These are phyloP conservation scores for Dipodomys ordii DNA, from an alignment of 2,113 vertebrate species.

Conservation along the genomic window DNA sequence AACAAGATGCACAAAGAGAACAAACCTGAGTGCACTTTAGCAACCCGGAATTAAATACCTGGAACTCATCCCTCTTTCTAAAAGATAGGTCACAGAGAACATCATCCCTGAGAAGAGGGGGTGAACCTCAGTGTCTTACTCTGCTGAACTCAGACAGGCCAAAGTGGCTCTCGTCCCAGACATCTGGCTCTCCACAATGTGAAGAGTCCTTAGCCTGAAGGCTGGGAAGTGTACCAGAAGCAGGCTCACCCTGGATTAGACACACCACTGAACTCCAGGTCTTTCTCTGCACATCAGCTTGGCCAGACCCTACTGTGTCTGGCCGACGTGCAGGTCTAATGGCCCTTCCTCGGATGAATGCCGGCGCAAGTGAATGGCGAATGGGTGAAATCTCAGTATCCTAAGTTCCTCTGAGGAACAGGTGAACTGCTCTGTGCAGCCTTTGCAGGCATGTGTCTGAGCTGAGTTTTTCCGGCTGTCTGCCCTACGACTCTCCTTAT, in stretches of 20 bases:
- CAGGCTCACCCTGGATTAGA: slow-evolving; percentile 60
- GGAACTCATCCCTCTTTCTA: not conserved
- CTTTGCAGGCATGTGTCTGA: slow-evolving; percentile 37
- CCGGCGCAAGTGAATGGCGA: slow-evolving; percentile 47
- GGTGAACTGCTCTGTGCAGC: not conserved
- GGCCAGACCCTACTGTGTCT: slow-evolving; percentile 49
- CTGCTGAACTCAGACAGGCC: not conserved
- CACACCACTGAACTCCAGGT: slow-evolving; percentile 61
- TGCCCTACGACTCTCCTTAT: slow-evolving; percentile 6
- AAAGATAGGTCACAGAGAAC: not conserved
- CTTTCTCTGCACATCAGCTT: slow-evolving; percentile 38
- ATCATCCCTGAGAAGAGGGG: not conserved
- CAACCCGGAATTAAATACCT: not conserved
- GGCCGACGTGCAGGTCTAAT: slow-evolving; percentile 62
- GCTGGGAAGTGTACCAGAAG: slow-evolving; percentile 44
- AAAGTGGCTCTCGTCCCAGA: slow-evolving; percentile 40
- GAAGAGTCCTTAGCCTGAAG: slow-evolving; percentile 63
- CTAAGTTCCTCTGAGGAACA: slow-evolving; percentile 12
- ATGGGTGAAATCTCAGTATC: slow-evolving; percentile 21
- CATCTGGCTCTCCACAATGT: slow-evolving; percentile 11
- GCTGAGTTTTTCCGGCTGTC: slow-evolving; percentile 24
- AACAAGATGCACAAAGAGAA: slow-evolving; percentile 28
- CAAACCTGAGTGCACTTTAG: not conserved
- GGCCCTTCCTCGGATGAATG: slow-evolving; percentile 44
- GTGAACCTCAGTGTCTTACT: slow-evolving; percentile 38